Evolutionary conservation across 2,888 invertebrate genomes (phyloP), one percentile per base, ranked within the genome.

Genomic region (Drosophila recens): DNA sequence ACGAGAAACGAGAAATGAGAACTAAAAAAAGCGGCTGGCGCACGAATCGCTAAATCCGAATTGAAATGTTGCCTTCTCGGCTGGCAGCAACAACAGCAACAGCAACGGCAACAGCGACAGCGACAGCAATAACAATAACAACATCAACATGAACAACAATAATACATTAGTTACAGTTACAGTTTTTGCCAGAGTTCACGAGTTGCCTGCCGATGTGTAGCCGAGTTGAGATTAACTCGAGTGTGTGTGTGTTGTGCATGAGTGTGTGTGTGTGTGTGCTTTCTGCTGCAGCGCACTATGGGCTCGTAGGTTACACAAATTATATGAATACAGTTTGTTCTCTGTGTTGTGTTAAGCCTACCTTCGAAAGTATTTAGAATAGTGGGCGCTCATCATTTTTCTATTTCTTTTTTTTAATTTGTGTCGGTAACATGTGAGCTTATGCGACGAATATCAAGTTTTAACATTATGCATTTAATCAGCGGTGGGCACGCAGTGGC

Each of bases 41-140:
- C 68, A 67, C 84, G 83, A 83, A 61, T 77, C 65, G 70, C 73
- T 36, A 67, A 77, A 75, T 69, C 75, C 84, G 81, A 84, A 89
- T 89, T 85, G 87, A 87, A 89, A 89, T 81, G 84, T 87, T 84
- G 72, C 78, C 78, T 66, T 49, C 68, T 87, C 84, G 87, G 78
- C 68, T 77, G 70, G 8, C 59, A 57, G 15, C 54, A 65, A n/a
- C 56, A 53, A 1, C 56, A 63, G 5, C 49, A 57, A 11, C 56
- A 53, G 1, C 52, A 63, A 27, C 62, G 49, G 20, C 48, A 54
- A 40, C 46, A 64, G 2, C 49, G 52, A 11, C 56, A 53, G 1
- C 57, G 58, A 33, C 62, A 54, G 30, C 52, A 54, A 40, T 15
- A 53, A 45, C 52, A 54, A 40, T 15, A 53, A 45, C 45, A 46